phyloP scores from a whole-genome alignment of 2,888 invertebrate genomes.

The Sarcophaga subvicina region DNA sequence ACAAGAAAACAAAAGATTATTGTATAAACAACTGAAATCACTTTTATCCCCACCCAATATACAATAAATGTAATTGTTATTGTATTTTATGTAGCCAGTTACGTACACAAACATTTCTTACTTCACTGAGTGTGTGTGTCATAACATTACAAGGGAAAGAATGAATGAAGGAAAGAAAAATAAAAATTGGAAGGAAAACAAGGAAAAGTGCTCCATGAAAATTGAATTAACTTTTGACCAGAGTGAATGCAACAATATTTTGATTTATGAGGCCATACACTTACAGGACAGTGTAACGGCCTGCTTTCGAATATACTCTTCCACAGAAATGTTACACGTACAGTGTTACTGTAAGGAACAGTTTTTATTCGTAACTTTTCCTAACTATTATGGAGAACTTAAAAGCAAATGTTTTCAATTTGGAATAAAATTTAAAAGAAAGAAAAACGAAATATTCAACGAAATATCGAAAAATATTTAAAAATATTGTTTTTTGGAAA shows the following conservation, averaged over 20 bases:
- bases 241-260: constrained; percentile 57
- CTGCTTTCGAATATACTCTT: neutral
- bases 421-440: no score
- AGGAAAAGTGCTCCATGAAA: constrained; percentile 65
- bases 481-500: no score
- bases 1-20: no score
- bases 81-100: neutral
- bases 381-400: neutral
- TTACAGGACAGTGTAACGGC: constrained; percentile 9
- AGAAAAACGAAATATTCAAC: no score
- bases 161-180: no score
- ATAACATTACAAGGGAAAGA: neutral
- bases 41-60: neutral
- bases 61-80: neutral
- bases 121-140: neutral
- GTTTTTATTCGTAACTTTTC: neutral
- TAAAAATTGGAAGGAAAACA: neutral
- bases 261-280: constrained; percentile 61
- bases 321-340: no score
- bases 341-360: neutral
- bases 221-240: constrained; percentile 71
- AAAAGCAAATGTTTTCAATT: neutral
- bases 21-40: neutral
- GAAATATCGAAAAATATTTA: no score
- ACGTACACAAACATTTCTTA: neutral